phyloP scores from a whole-genome alignment of 2,888 invertebrate genomes.

The Tachina fera region DNA sequence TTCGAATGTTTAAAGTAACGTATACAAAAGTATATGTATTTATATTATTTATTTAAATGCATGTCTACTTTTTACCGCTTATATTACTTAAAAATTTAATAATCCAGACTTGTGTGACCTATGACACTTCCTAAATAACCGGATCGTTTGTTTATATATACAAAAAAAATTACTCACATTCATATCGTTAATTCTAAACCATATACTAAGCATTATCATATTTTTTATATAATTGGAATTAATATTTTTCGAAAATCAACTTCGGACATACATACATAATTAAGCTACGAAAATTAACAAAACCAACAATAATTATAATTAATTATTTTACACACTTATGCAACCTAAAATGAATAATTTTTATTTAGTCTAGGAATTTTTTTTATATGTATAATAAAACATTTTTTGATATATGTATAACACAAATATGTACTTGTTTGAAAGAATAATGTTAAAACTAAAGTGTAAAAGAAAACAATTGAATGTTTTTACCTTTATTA shows the following conservation, averaged over 20 bases:
- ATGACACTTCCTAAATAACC: neutral
- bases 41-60: too few species aligned
- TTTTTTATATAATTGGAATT: slow-evolving; percentile 63
- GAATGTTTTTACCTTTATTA: slow-evolving; percentile 71
- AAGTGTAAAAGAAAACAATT: slow-evolving; percentile 49
- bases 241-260: slow-evolving; percentile 48
- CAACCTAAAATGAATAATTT: slow-evolving; percentile 54
- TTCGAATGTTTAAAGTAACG: too few species aligned
- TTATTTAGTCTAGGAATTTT: slow-evolving; percentile 65
- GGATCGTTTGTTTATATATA: neutral
- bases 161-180: slow-evolving; percentile 11
- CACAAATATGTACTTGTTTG: slow-evolving; percentile 58
- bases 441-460: slow-evolving; percentile 55
- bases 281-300: slow-evolving; percentile 47
- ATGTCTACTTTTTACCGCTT: too few species aligned
- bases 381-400: slow-evolving; percentile 57
- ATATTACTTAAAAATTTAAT: too few species aligned
- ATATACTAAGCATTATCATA: slow-evolving; percentile 12
- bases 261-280: slow-evolving; percentile 5
- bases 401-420: slow-evolving; percentile 58
- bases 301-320: slow-evolving; percentile 19
- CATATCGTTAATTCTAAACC: slow-evolving; percentile 23
- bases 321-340: neutral
- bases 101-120: too few species aligned
- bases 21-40: too few species aligned